A percentile compares a stretch with the other conserved stretches of the same genome.
Conservation (phyloP, 2,797 vertebrate species). For the Hybognathus amarus region DNA sequence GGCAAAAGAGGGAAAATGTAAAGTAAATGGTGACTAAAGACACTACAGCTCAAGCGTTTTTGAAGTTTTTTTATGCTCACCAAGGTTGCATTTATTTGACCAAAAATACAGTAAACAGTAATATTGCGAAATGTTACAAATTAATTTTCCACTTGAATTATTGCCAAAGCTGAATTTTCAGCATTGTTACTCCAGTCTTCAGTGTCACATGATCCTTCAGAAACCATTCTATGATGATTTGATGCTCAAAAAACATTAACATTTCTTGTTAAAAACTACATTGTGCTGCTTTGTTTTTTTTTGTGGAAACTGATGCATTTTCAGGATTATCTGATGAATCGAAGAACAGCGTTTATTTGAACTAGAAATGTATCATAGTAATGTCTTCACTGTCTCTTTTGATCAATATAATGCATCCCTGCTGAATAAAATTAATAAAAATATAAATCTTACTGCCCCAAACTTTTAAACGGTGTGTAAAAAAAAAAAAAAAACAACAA, state of each 20-base stretch:
- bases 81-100: background rate
- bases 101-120: background rate
- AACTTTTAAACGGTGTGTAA: background rate
- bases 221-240: background rate
- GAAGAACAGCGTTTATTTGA: background rate
- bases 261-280: background rate
- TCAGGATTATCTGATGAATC: background rate
- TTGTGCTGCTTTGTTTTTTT: background rate
- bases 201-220: background rate
- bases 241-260: background rate
- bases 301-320: background rate
- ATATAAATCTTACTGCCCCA: background rate
- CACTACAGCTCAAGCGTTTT: background rate
- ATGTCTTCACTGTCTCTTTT: background rate
- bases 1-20: background rate
- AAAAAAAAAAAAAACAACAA: background rate
- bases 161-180: background rate
- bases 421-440: background rate
- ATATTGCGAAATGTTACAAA: background rate
- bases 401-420: background rate
- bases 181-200: background rate
- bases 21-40: background rate
- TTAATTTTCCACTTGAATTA: background rate
- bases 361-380: background rate
- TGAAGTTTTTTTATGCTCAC: background rate